Evolutionary conservation across 2,797 vertebrate genomes (phyloP).

Genomic region (Lophotriccus pileatus): DNA sequence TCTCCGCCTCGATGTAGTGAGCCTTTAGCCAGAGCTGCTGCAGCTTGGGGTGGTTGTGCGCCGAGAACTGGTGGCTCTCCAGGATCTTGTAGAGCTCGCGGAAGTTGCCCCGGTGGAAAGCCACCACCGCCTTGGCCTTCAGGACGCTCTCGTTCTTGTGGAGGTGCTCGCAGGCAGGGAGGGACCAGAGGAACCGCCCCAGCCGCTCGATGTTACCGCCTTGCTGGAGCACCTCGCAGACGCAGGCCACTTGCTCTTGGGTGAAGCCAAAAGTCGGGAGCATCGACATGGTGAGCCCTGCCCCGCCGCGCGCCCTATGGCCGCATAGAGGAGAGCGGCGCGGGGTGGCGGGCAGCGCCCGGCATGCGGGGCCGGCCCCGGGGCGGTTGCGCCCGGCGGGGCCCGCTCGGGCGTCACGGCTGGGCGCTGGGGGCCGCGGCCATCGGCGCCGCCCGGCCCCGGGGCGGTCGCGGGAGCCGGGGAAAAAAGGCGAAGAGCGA

Average conservation of each 20-base stretch:
- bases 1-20: conserved; percentile 97
- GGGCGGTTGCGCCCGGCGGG: conserved; percentile 38
- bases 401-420: conserved; percentile 26
- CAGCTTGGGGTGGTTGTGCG: conserved; percentile 95
- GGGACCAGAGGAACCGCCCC: conserved; percentile 94
- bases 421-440: neutral
- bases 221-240: conserved; percentile 96
- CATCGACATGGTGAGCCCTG: conserved; percentile 91
- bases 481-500: neutral
- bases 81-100: conserved; percentile 97
- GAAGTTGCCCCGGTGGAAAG: conserved; percentile 95
- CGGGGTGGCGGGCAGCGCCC: neutral
- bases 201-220: conserved; percentile 94
- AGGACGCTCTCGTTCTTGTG: conserved; percentile 99
- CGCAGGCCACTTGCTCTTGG: conserved; percentile 98
- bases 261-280: conserved; percentile 97
- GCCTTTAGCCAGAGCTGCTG: conserved; percentile 98
- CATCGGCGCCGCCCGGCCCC: neutral
- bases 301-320: conserved; percentile 17
- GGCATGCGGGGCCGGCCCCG: conserved; percentile 47
- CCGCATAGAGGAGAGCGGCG: conserved; percentile 23
- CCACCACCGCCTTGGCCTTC: conserved; percentile 96
- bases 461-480: neutral
- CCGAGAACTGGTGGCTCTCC: conserved; percentile 95
- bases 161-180: conserved; percentile 96